A percentile compares a stretch with the other conserved stretches of the same genome.
These are phyloP conservation scores for Metaphire vulgaris DNA, from an alignment of 1,140 invertebrate genomes.

Conservation along the genomic window DNA sequence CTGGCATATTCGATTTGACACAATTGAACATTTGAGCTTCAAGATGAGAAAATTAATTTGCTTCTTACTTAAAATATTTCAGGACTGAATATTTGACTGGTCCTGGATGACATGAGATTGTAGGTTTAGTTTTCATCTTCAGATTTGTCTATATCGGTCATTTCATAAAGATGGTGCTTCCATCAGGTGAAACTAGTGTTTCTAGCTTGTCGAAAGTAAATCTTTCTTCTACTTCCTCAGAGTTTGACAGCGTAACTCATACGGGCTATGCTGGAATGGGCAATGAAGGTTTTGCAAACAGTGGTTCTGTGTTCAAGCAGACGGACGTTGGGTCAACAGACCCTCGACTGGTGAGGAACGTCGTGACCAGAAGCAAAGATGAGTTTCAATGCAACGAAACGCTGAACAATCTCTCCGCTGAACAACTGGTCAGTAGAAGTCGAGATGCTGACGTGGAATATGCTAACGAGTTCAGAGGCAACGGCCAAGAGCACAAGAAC, in stretches of 20 bases:
- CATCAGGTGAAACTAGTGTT: not conserved
- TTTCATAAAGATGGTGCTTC: not conserved
- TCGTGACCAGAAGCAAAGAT: not conserved
- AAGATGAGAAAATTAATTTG: too few species aligned
- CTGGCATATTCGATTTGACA: too few species aligned
- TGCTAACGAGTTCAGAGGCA: not conserved
- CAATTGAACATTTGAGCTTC: too few species aligned
- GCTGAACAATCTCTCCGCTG: not conserved
- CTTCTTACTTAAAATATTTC: too few species aligned
- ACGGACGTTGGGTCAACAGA: not conserved
- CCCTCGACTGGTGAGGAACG: not conserved
- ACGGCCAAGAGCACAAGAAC: too few species aligned
- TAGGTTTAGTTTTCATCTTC: too few species aligned
- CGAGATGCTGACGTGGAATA: not conserved
- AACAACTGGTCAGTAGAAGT: not conserved
- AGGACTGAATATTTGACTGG: too few species aligned
- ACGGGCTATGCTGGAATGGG: not conserved
- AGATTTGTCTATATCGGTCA: too few species aligned
- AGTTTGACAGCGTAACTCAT: not conserved
- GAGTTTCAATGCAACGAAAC: not conserved
- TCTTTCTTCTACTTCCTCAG: not conserved
- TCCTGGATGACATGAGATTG: too few species aligned
- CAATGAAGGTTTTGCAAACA: not conserved
- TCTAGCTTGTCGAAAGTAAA: not conserved
- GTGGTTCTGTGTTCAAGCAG: not conserved